Conservation (phyloP, 2,113 vertebrate genomes). For the Epinephelus lanceolatus region DNA sequence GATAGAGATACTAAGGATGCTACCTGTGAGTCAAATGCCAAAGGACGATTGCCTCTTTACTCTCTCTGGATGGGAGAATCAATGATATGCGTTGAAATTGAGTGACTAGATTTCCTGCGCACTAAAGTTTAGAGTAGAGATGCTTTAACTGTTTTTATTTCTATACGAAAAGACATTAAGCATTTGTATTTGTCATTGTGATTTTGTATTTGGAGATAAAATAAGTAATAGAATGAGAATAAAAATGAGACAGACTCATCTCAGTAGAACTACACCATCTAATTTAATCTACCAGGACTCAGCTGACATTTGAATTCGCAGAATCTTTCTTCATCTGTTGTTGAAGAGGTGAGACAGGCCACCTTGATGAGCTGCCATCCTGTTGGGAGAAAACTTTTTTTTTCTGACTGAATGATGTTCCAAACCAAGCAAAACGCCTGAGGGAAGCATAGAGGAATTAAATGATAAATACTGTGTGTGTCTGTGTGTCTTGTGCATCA, state of each 20-base stretch:
- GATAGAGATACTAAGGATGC: conserved; percentile 32
- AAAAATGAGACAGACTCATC: not conserved
- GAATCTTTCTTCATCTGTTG: not conserved
- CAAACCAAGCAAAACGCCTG: not conserved
- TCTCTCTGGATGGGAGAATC: not conserved
- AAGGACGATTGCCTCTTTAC: not conserved
- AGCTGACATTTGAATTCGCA: conserved; percentile 1
- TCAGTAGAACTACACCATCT: not conserved
- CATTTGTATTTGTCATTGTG: not conserved
- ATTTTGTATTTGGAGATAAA: not conserved
- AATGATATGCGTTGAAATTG: conserved; percentile 4
- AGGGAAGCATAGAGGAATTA: conserved; percentile 2
- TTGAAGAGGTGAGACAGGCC: conserved; percentile 1
- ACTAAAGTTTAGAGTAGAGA: not conserved
- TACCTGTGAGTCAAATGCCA: conserved; percentile 40
- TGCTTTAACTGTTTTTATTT: not conserved
- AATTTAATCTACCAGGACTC: no score
- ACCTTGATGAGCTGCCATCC: conserved; percentile 2
- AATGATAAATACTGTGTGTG: not conserved
- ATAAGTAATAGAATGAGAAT: not conserved
- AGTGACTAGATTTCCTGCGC: not conserved
- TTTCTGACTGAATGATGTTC: conserved; percentile 1
- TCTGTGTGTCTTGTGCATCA: conserved; percentile 59
- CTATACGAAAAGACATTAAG: not conserved
- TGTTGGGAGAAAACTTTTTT: not conserved